phyloP scores from a whole-genome alignment of 2,113 vertebrate genomes.

The Vidua chalybeata region DNA sequence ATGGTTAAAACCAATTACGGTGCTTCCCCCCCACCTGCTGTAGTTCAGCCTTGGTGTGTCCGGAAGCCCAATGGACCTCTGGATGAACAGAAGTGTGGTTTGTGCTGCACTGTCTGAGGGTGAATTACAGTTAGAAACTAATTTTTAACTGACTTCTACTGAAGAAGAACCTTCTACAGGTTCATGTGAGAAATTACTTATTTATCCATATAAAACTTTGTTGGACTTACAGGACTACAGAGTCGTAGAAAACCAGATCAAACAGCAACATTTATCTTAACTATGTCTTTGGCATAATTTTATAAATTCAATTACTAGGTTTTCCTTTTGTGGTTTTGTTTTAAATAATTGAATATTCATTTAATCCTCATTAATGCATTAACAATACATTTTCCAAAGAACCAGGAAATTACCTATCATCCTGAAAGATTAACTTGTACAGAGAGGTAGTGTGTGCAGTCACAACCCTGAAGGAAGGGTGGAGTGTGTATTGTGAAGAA shows the following conservation, averaged over 20 bases:
- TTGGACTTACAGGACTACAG: not conserved
- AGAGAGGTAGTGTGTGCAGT: not conserved
- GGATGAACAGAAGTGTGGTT: not conserved
- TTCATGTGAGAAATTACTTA: accelerated
- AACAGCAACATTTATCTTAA: not conserved
- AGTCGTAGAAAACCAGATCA: not conserved
- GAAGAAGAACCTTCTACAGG: not conserved
- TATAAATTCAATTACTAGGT: not conserved
- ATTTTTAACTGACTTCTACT: not conserved
- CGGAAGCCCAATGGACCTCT: not conserved
- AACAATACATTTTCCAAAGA: not conserved
- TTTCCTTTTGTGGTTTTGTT: not conserved
- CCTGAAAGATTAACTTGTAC: not conserved
- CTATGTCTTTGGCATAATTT: not conserved
- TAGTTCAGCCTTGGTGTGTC: not conserved
- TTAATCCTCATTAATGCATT: not conserved
- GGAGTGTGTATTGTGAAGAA: not conserved
- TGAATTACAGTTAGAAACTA: not conserved
- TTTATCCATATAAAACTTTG: not conserved
- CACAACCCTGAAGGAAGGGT: not conserved
- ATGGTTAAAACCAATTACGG: not conserved
- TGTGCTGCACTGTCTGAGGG: not conserved
- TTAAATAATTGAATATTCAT: not conserved
- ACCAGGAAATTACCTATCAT: not conserved
- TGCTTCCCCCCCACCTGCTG: accelerated